Evolutionary conservation across 2,888 invertebrate genomes (phyloP), one percentile per base, ranked within the genome.

Genomic region (Lacanobia wlatinum): DNA sequence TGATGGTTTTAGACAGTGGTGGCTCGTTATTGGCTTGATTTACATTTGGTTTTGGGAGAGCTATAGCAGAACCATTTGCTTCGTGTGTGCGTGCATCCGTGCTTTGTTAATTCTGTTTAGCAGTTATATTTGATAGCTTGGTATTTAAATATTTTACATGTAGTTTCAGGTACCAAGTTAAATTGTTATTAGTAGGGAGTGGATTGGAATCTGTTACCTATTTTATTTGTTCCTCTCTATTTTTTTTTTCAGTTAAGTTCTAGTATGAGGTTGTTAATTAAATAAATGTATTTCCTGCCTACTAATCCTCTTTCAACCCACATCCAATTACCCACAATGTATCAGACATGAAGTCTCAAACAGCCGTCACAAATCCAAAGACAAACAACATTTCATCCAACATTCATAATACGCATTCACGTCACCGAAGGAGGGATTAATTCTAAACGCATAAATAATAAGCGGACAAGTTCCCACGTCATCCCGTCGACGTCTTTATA

Each of bases 401-500:
- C 69, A 28, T 28, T 28, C 28, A 81, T 80, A 83, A 83, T 83
- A 70, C 70, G 55, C 72, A 82, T 87, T 80, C 84, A 84, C 68
- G 82, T 86, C 87, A 77, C 70, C 76, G 72, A 70, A 75, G 73
- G 72, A 78, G 76, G 84, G 84, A 87, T 87, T 87, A 87, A 82
- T 82, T 82, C 81, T 80, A 82, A 86, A 90, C 89, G 88, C 88
- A 94, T 90, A 91, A 92, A 92, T 90, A 92, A 92, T 88, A 87
- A 86, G 82, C 70, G 87, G 78, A 80, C 84, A 90, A 76, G 85
- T 95, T 95, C 95, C 93, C 95, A 95, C 94, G 94, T 94, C 93
- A 91, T 76, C 73, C 92, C 92, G 92, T 92, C 94, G 92, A 93
- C 92, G 92, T 93, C 94, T 95, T 92, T 91, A 94, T 94, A 94